phyloP scores from a whole-genome alignment of 64 coral and sea anemone species.

The Montipora cactus region DNA sequence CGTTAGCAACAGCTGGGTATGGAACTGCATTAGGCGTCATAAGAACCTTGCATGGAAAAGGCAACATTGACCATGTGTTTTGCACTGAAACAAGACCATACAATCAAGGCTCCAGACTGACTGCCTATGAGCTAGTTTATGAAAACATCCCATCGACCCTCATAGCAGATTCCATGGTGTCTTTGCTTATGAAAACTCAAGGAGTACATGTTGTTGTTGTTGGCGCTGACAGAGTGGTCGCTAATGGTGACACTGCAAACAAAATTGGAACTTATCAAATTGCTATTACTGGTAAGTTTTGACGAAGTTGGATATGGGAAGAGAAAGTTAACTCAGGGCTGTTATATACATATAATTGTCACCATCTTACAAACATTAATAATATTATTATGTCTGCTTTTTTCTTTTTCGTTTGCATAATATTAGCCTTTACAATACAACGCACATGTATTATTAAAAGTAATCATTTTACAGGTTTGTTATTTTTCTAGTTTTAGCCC shows the following conservation, averaged over 20 bases:
- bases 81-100: constrained; percentile 98
- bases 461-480: too few species aligned
- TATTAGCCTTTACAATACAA: too few species aligned
- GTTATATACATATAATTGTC: too few species aligned
- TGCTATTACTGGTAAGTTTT: constrained; percentile 82
- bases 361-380: too few species aligned
- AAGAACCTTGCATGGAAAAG: constrained; percentile 65
- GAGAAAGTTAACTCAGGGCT: too few species aligned
- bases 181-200: constrained; percentile 87
- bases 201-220: constrained; percentile 86
- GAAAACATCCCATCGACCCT: constrained; percentile 97
- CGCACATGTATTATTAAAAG: too few species aligned
- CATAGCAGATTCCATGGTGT: constrained; percentile 95
- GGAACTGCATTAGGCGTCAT: constrained; percentile 94
- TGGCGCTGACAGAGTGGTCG: constrained; percentile 97
- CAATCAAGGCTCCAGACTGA: constrained; percentile 94
- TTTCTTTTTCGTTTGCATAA: too few species aligned
- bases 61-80: constrained; percentile 89
- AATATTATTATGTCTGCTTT: too few species aligned
- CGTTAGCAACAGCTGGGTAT: constrained; percentile 95
- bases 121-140: constrained; percentile 94
- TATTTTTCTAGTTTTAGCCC: too few species aligned
- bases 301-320: too few species aligned
- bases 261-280: constrained; percentile 99
- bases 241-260: constrained; percentile 99